phyloP scores from a whole-genome alignment of 2,797 vertebrate species.

The Synanceia verrucosa region DNA sequence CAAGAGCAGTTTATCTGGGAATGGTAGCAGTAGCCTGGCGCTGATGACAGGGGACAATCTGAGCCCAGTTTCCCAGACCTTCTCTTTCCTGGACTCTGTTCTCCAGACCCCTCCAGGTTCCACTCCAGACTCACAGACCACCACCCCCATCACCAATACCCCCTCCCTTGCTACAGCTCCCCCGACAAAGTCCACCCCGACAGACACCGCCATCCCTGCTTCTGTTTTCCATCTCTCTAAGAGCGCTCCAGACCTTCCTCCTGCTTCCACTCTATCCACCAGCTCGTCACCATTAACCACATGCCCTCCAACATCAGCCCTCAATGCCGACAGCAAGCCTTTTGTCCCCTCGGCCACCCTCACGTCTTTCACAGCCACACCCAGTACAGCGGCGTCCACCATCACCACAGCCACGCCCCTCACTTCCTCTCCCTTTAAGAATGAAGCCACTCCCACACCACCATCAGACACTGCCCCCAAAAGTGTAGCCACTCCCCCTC shows the following conservation, averaged over 20 bases:
- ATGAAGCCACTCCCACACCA: slow-evolving; percentile 29
- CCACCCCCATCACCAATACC: slow-evolving; percentile 65
- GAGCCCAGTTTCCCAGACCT: slow-evolving; percentile 80
- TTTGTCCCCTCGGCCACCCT: slow-evolving; percentile 69
- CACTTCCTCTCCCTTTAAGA: slow-evolving; percentile 25
- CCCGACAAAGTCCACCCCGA: slow-evolving; percentile 51
- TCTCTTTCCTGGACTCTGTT: slow-evolving; percentile 81
- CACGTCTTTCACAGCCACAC: slow-evolving; percentile 19
- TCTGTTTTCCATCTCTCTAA: slow-evolving; percentile 33
- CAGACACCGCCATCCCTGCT: slow-evolving; percentile 34
- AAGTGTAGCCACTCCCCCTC: slow-evolving; percentile 50
- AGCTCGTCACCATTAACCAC: slow-evolving; percentile 14
- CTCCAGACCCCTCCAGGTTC: slow-evolving; percentile 77
- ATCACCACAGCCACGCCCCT: slow-evolving; percentile 3
- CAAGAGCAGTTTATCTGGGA: slow-evolving; percentile 35
- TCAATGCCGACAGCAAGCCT: slow-evolving; percentile 75
- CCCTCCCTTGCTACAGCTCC: slow-evolving; percentile 44
- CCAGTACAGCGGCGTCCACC: background rate
- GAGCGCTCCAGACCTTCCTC: slow-evolving; percentile 44
- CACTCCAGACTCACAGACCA: slow-evolving; percentile 69
- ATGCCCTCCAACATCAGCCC: slow-evolving; percentile 46
- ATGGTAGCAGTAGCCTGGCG: slow-evolving; percentile 53
- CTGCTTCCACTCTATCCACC: slow-evolving; percentile 17
- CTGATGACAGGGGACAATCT: slow-evolving; percentile 73
- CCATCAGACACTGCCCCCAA: too few species aligned